Base-by-base conservation (phyloP, 1,140 invertebrate species). In the Panulirus ornatus region DNA sequence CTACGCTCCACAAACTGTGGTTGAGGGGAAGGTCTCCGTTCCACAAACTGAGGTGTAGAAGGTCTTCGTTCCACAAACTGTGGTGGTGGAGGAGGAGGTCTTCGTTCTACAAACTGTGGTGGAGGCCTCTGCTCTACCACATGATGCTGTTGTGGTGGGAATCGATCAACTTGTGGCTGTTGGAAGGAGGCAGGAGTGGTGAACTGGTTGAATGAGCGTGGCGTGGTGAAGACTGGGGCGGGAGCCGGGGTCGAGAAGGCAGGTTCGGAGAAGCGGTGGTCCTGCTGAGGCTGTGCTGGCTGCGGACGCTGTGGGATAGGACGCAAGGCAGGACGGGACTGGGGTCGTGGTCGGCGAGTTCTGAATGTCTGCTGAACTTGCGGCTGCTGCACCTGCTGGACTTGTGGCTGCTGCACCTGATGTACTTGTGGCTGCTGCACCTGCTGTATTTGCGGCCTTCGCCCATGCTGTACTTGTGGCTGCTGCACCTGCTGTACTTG, bases 131-230 rank as follows among this genome's bases (percentile, higher is more conserved):
- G 14, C 0, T 66, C 58, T 27, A n/a, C n/a, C n/a, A n/a, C n/a
- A n/a, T n/a, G n/a, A n/a, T n/a, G n/a, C n/a, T n/a, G n/a, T n/a
- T n/a, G n/a, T n/a, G n/a, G n/a, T n/a, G 27, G 58, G 58, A 6
- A 22, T 6, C 14, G 5, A 66, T 27, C 22, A 6, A 5, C 30
- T 6, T 66, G 63, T 42, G 71, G 36, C 42, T 19, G 27, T 36
- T 34, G 51, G 54, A 87, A 78, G 38, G 84, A 87, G 16, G 82
- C 16, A 8, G 84, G 51, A 22, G 75, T 58, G 40, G 73, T 87
- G 75, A 87, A 87, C 36, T 73, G 51, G 16, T 66, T 87, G 73
- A 87, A 78, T 11, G 73, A 78, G 9, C 51, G 0, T 36, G 73
- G 81, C 0, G 79, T 86, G 9, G 89, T 76, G 89, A 79, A 84